Evolutionary conservation across 2,113 vertebrate species (phyloP).

Genomic region (Rhea pennata): DNA sequence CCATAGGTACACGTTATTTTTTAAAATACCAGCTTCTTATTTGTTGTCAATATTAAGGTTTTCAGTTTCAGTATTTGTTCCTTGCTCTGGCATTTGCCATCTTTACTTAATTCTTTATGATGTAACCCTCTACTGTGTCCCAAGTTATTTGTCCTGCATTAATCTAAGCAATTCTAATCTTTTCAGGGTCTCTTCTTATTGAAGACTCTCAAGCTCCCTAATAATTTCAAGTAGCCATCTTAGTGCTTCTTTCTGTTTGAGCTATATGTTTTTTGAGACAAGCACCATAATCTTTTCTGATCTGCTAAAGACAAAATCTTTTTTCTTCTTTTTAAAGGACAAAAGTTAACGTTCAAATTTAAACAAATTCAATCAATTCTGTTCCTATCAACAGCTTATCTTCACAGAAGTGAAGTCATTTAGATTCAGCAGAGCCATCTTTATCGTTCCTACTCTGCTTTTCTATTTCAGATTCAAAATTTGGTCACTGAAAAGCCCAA

Average conservation of each 20-base stretch:
- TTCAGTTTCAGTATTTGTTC: not conserved
- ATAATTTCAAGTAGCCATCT: not conserved
- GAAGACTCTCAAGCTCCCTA: not conserved
- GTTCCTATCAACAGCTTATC: not conserved
- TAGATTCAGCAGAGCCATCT: not conserved
- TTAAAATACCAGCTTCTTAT: not conserved
- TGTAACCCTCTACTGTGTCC: not conserved
- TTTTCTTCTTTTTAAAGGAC: not conserved
- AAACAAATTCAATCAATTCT: not conserved
- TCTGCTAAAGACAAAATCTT: not conserved
- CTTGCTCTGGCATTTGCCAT: not conserved
- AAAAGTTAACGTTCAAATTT: not conserved
- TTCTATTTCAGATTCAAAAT: not conserved
- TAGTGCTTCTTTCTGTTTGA: not conserved
- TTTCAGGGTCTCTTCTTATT: not conserved
- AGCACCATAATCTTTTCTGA: not conserved
- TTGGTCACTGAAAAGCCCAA: not conserved
- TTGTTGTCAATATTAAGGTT: not conserved
- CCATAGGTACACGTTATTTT: not conserved
- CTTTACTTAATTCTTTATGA: not conserved
- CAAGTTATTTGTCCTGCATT: not conserved
- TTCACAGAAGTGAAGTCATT: not conserved
- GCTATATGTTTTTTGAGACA: not conserved
- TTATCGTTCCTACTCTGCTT: not conserved
- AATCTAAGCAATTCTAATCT: not conserved